Evolutionary conservation across 2,888 invertebrate species (phyloP).

Genomic region (Nymphalis polychloros): DNA sequence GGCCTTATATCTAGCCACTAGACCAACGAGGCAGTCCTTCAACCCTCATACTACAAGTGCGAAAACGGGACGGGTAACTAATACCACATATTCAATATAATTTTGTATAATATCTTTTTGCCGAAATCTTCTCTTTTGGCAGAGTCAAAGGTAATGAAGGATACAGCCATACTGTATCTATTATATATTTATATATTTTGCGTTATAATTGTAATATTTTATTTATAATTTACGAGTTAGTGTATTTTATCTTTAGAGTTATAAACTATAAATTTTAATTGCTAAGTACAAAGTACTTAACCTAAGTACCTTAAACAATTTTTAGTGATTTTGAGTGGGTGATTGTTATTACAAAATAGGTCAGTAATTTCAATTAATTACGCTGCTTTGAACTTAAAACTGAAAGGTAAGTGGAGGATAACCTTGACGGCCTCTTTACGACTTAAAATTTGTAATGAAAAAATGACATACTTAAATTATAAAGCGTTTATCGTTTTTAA

Average conservation of each 20-base stretch:
- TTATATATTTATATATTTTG: too few relatives aligned
- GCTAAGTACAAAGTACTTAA: background rate
- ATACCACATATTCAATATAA: too few relatives aligned
- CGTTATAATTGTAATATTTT: too few relatives aligned
- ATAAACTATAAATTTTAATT: background rate
- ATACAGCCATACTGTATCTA: too few relatives aligned
- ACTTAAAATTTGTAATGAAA: constrained; percentile 5
- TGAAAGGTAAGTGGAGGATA: constrained; percentile 11
- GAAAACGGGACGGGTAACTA: too few relatives aligned
- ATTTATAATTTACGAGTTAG: too few relatives aligned
- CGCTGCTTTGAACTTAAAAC: constrained; percentile 14
- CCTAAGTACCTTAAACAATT: background rate
- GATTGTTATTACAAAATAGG: constrained; percentile 11
- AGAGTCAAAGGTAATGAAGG: too few relatives aligned
- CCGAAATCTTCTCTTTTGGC: too few relatives aligned
- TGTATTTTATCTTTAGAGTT: background rate
- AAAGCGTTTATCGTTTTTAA: background rate
- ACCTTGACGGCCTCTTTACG: constrained; percentile 5
- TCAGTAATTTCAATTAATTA: constrained; percentile 14
- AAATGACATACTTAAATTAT: background rate
- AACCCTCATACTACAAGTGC: too few relatives aligned
- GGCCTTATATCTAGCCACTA: too few relatives aligned
- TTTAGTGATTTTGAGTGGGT: constrained; percentile 14
- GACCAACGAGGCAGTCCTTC: too few relatives aligned
- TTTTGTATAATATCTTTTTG: too few relatives aligned